Evolutionary conservation across 2,113 vertebrate genomes (phyloP), one percentile per base, ranked within the genome.

Genomic region (Macrotus californicus): DNA sequence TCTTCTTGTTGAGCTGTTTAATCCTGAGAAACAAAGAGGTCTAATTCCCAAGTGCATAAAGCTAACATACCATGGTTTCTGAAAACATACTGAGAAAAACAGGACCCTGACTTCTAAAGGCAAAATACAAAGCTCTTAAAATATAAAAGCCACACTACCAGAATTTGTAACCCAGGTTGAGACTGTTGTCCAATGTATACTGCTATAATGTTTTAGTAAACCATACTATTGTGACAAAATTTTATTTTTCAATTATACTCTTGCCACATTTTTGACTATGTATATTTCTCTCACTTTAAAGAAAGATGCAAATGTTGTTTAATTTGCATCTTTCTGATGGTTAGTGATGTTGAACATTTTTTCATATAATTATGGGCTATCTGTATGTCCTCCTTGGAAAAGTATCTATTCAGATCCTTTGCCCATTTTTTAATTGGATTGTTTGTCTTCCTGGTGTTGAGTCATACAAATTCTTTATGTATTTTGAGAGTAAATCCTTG

Each of bases 271-370:
- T 89, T 52, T 87, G 69, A 11, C 61, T 93, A 22, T 46, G 10
- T 59, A 73, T 69, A 12, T 81, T 87, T 97, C 87, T 94, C 54
- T 81, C 34, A 34, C 29, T 26, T 39, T 52, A 88, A 92, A 77
- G 29, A n/a, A n/a, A n/a, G n/a, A n/a, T n/a, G n/a, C n/a, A n/a
- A n/a, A n/a, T 52, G 9, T 31, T 64, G 61, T 64, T 64, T 64
- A 64, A 64, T 64, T 64, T 64, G 61, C 29, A 64, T 31, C 12
- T 64, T 26, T 64, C 61, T 64, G 61, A 31, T 31, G 61, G 61
- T 13, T 31, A 31, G 61, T 64, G 61, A 64, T 64, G 13, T 64
- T 64, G 59, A 64, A 31, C 29, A 64, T 31, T 31, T 64, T 64
- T 64, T 64, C 61, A 15, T 31, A 14, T 64, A 10, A 12, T 13